A percentile compares a stretch with the other conserved stretches of the same genome.
Evolutionary conservation across 2,797 vertebrate genomes (phyloP).

Genomic region (Cyprinodon diabolis): DNA sequence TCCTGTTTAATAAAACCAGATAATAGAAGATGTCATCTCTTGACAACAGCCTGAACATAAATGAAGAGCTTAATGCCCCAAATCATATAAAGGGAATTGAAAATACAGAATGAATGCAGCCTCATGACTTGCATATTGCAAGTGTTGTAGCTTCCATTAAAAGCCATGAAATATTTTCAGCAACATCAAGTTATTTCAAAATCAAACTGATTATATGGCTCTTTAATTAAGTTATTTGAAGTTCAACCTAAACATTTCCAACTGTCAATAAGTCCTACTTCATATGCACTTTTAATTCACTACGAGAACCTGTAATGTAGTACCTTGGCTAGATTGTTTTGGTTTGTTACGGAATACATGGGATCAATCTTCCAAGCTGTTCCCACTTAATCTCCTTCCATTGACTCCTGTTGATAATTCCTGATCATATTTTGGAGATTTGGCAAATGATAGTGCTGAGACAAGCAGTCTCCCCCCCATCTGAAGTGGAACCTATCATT

Average conservation of each 20-base stretch:
- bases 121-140: constrained; percentile 10
- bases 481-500: constrained; percentile 57
- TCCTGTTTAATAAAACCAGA: background rate
- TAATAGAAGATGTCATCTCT: background rate
- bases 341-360: constrained; percentile 43
- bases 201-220: constrained; percentile 23
- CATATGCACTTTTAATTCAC: constrained; percentile 21
- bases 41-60: background rate
- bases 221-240: constrained; percentile 11
- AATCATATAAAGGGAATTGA: background rate
- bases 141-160: constrained; percentile 17
- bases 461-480: constrained; percentile 53
- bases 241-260: constrained; percentile 9
- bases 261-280: constrained; percentile 23
- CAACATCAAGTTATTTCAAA: constrained; percentile 12
- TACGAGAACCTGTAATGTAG: constrained; percentile 32
- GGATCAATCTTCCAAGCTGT: constrained; percentile 54
- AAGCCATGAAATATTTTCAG: constrained; percentile 10
- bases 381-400: constrained; percentile 44
- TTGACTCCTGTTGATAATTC: constrained; percentile 57
- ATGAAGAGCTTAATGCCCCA: constrained; percentile 1
- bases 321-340: constrained; percentile 39
- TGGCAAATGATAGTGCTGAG: constrained; percentile 70
- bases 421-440: constrained; percentile 64
- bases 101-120: background rate